Conservation (phyloP, 2,888 invertebrate genomes). For the Camptogramma bilineatum region DNA sequence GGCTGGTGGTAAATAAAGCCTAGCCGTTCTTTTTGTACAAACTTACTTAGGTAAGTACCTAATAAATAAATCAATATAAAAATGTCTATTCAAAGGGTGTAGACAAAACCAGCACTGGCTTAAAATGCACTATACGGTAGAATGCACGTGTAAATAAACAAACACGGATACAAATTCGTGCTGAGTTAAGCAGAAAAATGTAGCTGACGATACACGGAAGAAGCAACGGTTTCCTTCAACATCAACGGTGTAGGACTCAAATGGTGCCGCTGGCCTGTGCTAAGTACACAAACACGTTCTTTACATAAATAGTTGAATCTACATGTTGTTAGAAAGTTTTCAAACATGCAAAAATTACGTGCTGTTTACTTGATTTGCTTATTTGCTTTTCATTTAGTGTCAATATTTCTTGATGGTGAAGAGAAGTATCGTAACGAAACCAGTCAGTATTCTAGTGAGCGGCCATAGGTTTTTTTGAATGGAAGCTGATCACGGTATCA, state of each 20-base stretch:
- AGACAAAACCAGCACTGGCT: not conserved
- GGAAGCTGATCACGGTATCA: too few relatives aligned
- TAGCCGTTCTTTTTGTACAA: too few relatives aligned
- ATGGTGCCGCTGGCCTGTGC: slow-evolving; percentile 27
- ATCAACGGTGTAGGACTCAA: slow-evolving; percentile 40
- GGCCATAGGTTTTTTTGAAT: too few relatives aligned
- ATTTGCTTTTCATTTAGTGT: not conserved
- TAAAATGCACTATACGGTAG: not conserved
- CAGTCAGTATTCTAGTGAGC: too few relatives aligned
- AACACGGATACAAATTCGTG: slow-evolving; percentile 26
- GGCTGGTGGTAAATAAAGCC: too few relatives aligned
- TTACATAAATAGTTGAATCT: slow-evolving; percentile 23
- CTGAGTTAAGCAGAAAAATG: slow-evolving; percentile 20
- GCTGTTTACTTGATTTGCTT: not conserved
- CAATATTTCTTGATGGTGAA: not conserved
- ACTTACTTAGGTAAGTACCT: too few relatives aligned
- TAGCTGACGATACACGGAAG: slow-evolving; percentile 36
- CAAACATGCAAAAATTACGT: slow-evolving; percentile 17
- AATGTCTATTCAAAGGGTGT: too few relatives aligned
- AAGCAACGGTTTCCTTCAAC: slow-evolving; percentile 33
- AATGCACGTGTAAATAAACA: not conserved
- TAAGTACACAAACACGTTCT: slow-evolving; percentile 35
- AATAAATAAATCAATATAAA: too few relatives aligned
- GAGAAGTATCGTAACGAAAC: not conserved
- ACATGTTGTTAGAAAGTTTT: slow-evolving; percentile 30